These are phyloP conservation scores for Asobara japonica DNA, from an alignment of 1,140 invertebrate genomes.

Conservation along the genomic window DNA sequence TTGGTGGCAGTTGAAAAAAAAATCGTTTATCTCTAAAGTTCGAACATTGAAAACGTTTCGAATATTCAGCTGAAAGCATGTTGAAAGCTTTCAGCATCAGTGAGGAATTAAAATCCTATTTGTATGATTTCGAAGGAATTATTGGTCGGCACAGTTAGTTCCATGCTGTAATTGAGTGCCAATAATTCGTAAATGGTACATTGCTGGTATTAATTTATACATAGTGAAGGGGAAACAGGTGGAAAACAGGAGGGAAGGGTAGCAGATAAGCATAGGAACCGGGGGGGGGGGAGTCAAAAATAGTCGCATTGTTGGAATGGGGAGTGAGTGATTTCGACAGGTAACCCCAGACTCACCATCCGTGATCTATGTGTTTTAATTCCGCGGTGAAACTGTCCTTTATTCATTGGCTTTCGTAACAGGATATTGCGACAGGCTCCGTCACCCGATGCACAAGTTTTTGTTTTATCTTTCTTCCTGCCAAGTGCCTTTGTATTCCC, in stretches of 20 bases:
- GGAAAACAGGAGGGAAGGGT: neutral
- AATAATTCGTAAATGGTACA: neutral
- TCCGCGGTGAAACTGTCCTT: conserved; percentile 46
- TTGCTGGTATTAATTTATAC: neutral
- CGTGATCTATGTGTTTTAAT: conserved; percentile 57
- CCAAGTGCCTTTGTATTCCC: neutral
- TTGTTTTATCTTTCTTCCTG: neutral
- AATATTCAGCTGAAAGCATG: neutral
- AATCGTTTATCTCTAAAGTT: no score
- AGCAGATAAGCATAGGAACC: neutral
- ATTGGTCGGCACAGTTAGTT: neutral
- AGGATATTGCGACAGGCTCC: conserved; percentile 51
- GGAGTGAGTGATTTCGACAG: conserved; percentile 18
- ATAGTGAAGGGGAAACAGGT: neutral
- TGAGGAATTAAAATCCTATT: neutral
- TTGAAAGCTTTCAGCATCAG: neutral
- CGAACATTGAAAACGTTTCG: no score
- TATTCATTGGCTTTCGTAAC: conserved; percentile 56
- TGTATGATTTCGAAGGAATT: neutral
- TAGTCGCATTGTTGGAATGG: neutral
- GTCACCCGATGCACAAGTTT: conserved; percentile 33
- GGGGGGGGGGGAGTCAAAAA: conserved; percentile 3
- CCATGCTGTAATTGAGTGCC: neutral
- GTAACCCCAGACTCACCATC: conserved; percentile 29
- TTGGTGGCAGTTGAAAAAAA: neutral